Base-by-base conservation (phyloP, 1,140 invertebrate genomes). In the Lepidurus arcticus region DNA sequence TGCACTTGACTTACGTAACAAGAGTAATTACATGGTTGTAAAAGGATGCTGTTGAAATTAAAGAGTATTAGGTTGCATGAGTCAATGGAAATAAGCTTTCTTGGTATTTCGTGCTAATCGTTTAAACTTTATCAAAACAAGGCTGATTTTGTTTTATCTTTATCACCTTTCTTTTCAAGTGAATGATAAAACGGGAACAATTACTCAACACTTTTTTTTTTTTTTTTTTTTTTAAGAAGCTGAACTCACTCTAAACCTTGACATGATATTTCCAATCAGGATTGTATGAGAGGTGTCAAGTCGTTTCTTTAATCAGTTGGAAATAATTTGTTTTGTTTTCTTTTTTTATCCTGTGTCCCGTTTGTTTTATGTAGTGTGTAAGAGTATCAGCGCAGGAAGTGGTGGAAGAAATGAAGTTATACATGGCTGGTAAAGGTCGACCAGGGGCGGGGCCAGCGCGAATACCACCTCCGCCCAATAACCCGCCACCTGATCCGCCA, bases 341-440 rank as follows among this genome's bases (percentile, higher is more conserved):
- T 76, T 65, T 24, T n/a, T 44, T 44, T 43, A 7, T 78, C 7
- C 44, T 42, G 24, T 75, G 1, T 26, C 5, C 73, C n/a, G 65
- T 80, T 76, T 78, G 80, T 81, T 83, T 80, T 74, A 80, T 85
- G 16, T 82, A 91, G 90, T 93, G 92, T 84, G 91, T 93, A 85
- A 91, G 91, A 81, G 89, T 93, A 76, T 91, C 93, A 80, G 93
- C 94, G n/a, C 91, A 94, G 83, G 92, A 94, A 80, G 86, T 96
- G 78, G 94, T 94, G 10, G 93, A 95, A 86, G 94, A 95, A 83
- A 87, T 96, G 77, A 93, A 95, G 84, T 88, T 91, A 82, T 85
- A 93, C 78, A 89, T 93, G 82, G 89, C 89, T 81, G 94, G 93
- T 9, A 91, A 92, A 85, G 84, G 89, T 45, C 86, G 89, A 5